A percentile compares a stretch with the other conserved stretches of the same genome.
These are phyloP conservation scores for Drosophila aldrichi DNA, from an alignment of 2,888 invertebrate species.

Conservation along the genomic window DNA sequence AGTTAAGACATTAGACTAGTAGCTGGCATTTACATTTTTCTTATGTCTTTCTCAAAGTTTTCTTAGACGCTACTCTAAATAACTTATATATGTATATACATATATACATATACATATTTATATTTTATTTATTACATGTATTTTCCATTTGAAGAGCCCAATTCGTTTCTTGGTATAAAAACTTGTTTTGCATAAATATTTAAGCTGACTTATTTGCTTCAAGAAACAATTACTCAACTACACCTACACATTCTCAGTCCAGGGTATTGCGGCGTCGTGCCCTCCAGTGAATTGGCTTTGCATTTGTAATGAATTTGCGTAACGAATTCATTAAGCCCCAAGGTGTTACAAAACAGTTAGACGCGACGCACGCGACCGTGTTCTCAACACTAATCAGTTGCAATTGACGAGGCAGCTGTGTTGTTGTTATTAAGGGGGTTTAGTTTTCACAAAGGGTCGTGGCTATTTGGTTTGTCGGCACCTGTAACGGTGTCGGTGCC, in stretches of 20 bases:
- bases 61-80: too few relatives aligned
- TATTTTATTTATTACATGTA: too few relatives aligned
- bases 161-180: too few relatives aligned
- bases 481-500: slow-evolving; percentile 41
- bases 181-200: not conserved
- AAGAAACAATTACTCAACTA: not conserved
- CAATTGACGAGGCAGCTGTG: slow-evolving; percentile 25
- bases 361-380: slow-evolving; percentile 50
- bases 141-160: too few relatives aligned
- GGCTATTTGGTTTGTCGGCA: not conserved
- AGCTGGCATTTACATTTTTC: too few relatives aligned
- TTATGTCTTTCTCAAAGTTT: too few relatives aligned
- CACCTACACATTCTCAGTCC: not conserved
- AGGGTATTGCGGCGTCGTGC: slow-evolving; percentile 6
- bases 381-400: slow-evolving; percentile 65
- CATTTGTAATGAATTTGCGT: slow-evolving; percentile 28
- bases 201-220: not conserved
- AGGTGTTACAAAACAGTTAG: slow-evolving; percentile 43
- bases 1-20: too few relatives aligned
- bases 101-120: too few relatives aligned
- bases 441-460: not conserved
- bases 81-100: too few relatives aligned
- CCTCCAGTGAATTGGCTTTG: slow-evolving; percentile 4
- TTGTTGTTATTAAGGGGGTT: not conserved
- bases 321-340: slow-evolving; percentile 64